Base-by-base conservation (phyloP, 2,113 vertebrate species). In the Uria aalge region DNA sequence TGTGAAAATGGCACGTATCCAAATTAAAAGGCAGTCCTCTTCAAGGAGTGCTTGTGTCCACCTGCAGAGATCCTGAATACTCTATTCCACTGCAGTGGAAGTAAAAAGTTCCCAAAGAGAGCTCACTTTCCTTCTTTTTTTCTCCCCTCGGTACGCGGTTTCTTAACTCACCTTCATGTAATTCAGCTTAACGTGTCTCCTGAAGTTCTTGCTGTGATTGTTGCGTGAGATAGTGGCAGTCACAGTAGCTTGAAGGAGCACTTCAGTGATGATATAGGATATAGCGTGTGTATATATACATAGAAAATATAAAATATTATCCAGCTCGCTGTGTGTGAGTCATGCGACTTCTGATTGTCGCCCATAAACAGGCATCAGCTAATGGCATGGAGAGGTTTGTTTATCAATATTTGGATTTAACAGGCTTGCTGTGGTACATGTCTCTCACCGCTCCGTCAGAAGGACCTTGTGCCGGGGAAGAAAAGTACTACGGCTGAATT, bases 211-310 rank as follows among this genome's bases (percentile, higher is more conserved):
- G 26, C 90, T 73, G 71, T 59, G 75, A 17, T 64, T 43, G 22
- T 71, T 57, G 7, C 45, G 8, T 32, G 23, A 47, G 50, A 16
- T 17, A 20, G 29, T 3, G 34, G 5, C 66, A 24, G 59, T 68
- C 53, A 27, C 75, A 34, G 5, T 21, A 52, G 68, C 45, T 79
- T 55, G 60, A 30, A 78, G 63, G 12, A 79, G 40, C 66, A 30
- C 67, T 64, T 43, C 21, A 48, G 1, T 6, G 26, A 9, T 13
- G 36, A 19, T 40, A 9, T 3, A 8, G 53, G 40, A 27, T 41
- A 14, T n/a, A 71, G 2, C 2, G 2, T 14, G 6, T 9, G 1
- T 23, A 8, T 24, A 43, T 38, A 23, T 36, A 1, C 7, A 2
- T 3, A 56, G 34, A 24, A 83, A 50, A 38, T 2, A 27, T 1